phyloP scores from a whole-genome alignment of 1,140 invertebrate species.

The Drosophila ambigua region DNA sequence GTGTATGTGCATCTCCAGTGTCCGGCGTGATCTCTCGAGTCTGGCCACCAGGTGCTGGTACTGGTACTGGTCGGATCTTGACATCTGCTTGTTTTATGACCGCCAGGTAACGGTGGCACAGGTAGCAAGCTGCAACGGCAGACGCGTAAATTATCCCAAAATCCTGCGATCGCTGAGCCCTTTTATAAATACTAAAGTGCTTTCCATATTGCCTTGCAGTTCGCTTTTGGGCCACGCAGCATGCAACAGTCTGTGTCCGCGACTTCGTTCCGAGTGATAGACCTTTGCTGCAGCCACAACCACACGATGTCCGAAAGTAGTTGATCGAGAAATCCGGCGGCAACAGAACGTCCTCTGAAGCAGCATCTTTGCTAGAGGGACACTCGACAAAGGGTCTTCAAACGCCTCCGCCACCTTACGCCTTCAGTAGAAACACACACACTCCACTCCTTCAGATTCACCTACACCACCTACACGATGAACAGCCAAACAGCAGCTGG shows the following conservation, averaged over 20 bases:
- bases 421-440: constrained; percentile 28
- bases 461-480: constrained; percentile 51
- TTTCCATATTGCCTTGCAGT: constrained; percentile 58
- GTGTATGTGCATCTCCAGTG: constrained; percentile 14
- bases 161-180: constrained; percentile 5
- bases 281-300: constrained; percentile 19
- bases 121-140: constrained; percentile 28
- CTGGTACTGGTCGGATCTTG: neutral
- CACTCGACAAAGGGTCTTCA: constrained; percentile 13
- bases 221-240: constrained; percentile 50
- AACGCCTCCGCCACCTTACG: constrained; percentile 19
- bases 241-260: constrained; percentile 30
- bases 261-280: constrained; percentile 39
- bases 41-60: constrained; percentile 1
- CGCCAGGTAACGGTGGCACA: constrained; percentile 38
- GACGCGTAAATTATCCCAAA: neutral
- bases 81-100: constrained; percentile 43
- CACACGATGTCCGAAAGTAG: constrained; percentile 67
- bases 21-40: too few species aligned
- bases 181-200: constrained; percentile 49
- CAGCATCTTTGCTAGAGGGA: constrained; percentile 9
- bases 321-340: constrained; percentile 49
- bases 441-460: constrained; percentile 2
- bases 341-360: constrained; percentile 27
- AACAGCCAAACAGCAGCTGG: constrained; percentile 75